A percentile compares a stretch with the other conserved stretches of the same genome.
These are phyloP conservation scores for Illadopsis cleaveri DNA, from an alignment of 2,113 vertebrate species.

Conservation along the genomic window DNA sequence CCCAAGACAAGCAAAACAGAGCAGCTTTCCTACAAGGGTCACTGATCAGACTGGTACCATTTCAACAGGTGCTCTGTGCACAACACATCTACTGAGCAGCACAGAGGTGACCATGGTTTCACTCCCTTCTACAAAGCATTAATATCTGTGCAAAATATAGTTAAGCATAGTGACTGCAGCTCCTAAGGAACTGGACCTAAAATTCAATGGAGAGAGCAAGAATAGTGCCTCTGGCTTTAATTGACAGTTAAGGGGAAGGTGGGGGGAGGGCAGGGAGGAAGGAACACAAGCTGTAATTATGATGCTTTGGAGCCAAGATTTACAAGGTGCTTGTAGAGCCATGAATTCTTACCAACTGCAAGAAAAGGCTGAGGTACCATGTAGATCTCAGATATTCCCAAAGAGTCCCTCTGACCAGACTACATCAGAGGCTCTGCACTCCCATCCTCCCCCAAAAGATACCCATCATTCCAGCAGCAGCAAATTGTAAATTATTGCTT, in stretches of 20 bases:
- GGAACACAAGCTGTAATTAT: background rate
- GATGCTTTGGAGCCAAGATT: background rate
- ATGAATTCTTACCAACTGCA: background rate
- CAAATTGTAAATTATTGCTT: background rate
- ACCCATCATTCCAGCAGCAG: fast-evolving
- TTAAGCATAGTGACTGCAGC: background rate
- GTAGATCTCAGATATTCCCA: background rate
- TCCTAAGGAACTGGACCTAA: background rate
- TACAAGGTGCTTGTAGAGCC: background rate
- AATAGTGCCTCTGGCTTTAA: background rate
- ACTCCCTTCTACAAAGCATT: background rate
- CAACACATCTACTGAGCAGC: background rate
- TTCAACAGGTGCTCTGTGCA: background rate
- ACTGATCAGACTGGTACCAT: background rate
- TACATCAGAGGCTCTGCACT: background rate
- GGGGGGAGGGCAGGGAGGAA: background rate
- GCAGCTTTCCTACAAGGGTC: background rate
- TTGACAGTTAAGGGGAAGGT: background rate
- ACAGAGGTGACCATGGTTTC: fast-evolving
- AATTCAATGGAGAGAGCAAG: background rate
- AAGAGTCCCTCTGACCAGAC: background rate
- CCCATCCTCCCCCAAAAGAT: background rate
- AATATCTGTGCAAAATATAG: fast-evolving
- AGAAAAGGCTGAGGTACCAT: background rate
- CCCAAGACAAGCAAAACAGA: background rate